phyloP scores from a whole-genome alignment of 2,797 vertebrate genomes.

The Geotria australis region DNA sequence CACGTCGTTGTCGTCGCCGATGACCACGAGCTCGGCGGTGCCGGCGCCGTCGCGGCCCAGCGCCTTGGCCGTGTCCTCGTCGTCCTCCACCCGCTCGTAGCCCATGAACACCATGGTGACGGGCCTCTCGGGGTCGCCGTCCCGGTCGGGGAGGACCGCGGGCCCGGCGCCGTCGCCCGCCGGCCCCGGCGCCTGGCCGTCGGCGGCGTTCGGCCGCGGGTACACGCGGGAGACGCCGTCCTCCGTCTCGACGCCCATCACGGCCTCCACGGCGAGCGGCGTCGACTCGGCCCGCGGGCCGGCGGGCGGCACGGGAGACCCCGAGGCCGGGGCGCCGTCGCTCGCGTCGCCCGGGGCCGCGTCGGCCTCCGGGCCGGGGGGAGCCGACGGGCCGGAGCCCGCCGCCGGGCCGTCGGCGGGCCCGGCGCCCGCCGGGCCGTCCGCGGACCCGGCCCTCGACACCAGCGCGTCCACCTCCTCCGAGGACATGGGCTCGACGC shows the following conservation, averaged over 20 bases:
- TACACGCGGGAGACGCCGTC: no score
- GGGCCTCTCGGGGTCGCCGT: conserved; percentile 35
- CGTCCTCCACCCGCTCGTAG: conserved; percentile 62
- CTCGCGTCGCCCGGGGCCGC: conserved; percentile 26
- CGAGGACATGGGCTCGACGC: conserved; percentile 39
- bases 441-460: conserved; percentile 35
- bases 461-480: conserved; percentile 57
- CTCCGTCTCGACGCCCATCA: no score
- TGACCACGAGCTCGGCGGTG: conserved; percentile 76
- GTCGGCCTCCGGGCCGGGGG: conserved; percentile 9
- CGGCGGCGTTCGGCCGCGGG: no score
- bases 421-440: conserved; percentile 22
- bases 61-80: conserved; percentile 58
- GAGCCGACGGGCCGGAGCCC: conserved; percentile 13
- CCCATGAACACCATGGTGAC: conserved; percentile 97
- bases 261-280: no score
- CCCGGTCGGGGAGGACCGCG: conserved; percentile 12
- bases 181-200: no score
- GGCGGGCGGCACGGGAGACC: no score
- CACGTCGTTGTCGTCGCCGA: conserved; percentile 85
- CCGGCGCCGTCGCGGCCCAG: conserved; percentile 71
- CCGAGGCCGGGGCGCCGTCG: conserved; percentile 29
- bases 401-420: conserved; percentile 19
- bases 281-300: no score
- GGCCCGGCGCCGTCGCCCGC: conserved; percentile 5